These are phyloP conservation scores for Megalonaias nervosa DNA, from an alignment of 1,140 invertebrate genomes.

Conservation along the genomic window DNA sequence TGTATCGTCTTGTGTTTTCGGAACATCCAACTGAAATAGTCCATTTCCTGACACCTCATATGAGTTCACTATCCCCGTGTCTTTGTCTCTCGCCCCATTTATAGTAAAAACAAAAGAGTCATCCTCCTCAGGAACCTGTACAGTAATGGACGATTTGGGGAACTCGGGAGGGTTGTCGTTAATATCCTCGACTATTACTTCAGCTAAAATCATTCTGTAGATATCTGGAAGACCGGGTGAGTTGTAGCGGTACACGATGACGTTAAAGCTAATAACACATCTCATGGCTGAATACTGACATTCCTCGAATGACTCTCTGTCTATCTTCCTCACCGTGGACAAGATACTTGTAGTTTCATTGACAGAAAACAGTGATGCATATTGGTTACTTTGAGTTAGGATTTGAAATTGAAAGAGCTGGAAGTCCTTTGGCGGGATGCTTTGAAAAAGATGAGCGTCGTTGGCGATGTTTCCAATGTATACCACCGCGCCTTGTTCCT, in stretches of 20 bases:
- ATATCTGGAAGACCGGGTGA: constrained; percentile 33
- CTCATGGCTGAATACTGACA: neutral
- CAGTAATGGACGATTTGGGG: constrained; percentile 19
- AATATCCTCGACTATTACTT: constrained; percentile 48
- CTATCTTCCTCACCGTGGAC: constrained; percentile 66
- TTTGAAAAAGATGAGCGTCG: constrained; percentile 27
- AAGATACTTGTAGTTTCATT: constrained; percentile 92
- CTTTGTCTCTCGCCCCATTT: too few relatives aligned
- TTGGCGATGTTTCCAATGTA: constrained; percentile 45
- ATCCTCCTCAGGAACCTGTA: constrained; percentile 31
- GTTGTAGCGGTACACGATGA: constrained; percentile 38
- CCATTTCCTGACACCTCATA: constrained; percentile 17
- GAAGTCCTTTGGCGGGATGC: constrained; percentile 22
- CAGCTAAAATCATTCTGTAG: constrained; percentile 40
- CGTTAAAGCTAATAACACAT: constrained; percentile 35
- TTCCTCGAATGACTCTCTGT: constrained; percentile 43
- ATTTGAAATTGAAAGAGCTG: constrained; percentile 33
- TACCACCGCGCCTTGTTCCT: constrained; percentile 21
- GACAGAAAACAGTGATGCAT: constrained; percentile 79
- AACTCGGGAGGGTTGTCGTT: constrained; percentile 64
- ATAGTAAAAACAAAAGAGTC: too few relatives aligned
- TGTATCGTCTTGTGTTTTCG: constrained; percentile 33
- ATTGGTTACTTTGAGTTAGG: constrained; percentile 22
- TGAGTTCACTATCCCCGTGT: too few relatives aligned
- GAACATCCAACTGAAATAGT: constrained; percentile 35